A percentile compares a stretch with the other conserved stretches of the same genome.
Evolutionary conservation across 2,113 vertebrate species (phyloP).

Genomic region (Bagarius yarrelli): DNA sequence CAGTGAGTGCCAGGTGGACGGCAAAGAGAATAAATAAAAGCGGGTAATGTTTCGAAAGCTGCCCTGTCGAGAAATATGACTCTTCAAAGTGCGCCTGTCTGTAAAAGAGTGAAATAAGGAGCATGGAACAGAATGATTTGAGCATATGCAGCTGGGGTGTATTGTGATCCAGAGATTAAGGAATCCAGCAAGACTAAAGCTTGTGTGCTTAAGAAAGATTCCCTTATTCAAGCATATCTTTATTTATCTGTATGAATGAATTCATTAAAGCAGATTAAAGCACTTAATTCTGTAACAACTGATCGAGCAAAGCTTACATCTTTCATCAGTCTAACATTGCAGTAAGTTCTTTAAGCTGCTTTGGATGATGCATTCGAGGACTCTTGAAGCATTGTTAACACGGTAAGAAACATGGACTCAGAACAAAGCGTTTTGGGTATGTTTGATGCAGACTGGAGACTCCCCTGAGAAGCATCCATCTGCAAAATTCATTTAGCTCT

Average conservation of each 20-base stretch:
- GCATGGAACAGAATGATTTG: constrained; percentile 59
- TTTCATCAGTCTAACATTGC: background rate
- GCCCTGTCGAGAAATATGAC: constrained; percentile 56
- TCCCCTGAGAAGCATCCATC: constrained; percentile 25
- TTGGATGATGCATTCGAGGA: constrained; percentile 5
- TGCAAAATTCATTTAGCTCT: constrained; percentile 32
- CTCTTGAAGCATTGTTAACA: constrained; percentile 28
- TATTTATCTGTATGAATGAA: background rate
- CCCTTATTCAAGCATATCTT: background rate
- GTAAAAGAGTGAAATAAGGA: constrained; percentile 68
- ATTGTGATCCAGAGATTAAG: constrained; percentile 9
- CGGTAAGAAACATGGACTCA: constrained; percentile 29
- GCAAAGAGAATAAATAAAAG: constrained; percentile 67
- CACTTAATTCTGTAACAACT: background rate
- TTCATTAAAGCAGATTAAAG: background rate
- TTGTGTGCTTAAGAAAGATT: background rate
- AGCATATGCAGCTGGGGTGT: constrained; percentile 66
- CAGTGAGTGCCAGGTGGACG: constrained; percentile 54
- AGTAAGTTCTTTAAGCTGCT: background rate
- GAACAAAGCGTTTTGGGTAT: constrained; percentile 28
- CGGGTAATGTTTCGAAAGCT: constrained; percentile 62
- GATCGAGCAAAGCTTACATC: background rate
- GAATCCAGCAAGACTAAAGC: background rate
- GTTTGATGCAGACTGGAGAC: constrained; percentile 37
- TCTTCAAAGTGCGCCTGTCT: constrained; percentile 60